Conservation (phyloP, 2,113 vertebrate genomes). For the Actinemys pallida region DNA sequence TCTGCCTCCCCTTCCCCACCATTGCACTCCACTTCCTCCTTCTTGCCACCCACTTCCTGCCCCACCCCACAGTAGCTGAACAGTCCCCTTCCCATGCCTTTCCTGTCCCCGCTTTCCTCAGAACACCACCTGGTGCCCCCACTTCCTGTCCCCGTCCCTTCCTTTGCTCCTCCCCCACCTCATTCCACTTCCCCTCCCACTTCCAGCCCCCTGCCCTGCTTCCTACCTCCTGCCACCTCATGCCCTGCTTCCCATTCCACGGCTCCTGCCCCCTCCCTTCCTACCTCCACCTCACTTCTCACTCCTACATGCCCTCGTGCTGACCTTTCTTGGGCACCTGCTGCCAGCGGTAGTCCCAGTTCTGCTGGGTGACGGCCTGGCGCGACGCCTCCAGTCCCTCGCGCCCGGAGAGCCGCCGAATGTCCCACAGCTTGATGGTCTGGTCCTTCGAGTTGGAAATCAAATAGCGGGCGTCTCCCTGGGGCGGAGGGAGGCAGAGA, state of each 20-base stretch:
- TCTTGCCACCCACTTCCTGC: background rate
- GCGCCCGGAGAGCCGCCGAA: constrained; percentile 89
- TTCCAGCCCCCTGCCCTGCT: background rate
- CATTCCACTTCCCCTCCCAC: too few relatives aligned
- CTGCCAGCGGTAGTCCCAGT: constrained; percentile 97
- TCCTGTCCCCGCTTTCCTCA: too few relatives aligned
- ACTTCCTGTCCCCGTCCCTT: background rate
- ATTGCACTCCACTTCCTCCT: background rate
- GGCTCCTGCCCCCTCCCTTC: background rate
- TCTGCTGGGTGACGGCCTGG: constrained; percentile 91
- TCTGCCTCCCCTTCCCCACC: too few relatives aligned
- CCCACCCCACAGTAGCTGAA: background rate
- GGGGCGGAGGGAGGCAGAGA: background rate
- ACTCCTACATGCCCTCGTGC: background rate
- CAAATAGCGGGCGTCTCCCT: constrained; percentile 93
- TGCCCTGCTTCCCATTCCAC: background rate
- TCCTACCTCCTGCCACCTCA: background rate
- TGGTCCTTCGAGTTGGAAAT: constrained; percentile 96
- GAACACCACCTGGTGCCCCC: background rate
- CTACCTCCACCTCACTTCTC: too few relatives aligned
- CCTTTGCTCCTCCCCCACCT: too few relatives aligned
- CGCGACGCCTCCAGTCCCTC: constrained; percentile 91
- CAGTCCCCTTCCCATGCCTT: background rate
- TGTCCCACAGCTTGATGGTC: constrained; percentile 95
- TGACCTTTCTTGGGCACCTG: constrained; percentile 93